Conservation (phyloP, 2,797 vertebrate species). For the Helostoma temminkii region DNA sequence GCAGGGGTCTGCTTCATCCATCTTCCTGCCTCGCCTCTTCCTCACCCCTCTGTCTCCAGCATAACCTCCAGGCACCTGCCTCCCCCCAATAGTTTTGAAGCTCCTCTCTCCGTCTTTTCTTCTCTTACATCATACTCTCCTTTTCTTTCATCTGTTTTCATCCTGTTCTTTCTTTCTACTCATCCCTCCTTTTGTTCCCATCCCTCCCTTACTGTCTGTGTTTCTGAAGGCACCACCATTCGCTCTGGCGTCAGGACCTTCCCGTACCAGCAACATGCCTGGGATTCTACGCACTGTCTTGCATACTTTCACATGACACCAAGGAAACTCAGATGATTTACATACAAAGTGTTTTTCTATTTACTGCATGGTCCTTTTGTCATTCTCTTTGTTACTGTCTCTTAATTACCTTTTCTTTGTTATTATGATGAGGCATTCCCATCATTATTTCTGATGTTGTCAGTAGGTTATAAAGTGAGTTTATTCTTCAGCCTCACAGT, state of each 20-base stretch:
- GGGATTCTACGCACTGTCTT: conserved; percentile 69
- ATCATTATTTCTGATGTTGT: conserved; percentile 43
- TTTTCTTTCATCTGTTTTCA: conserved; percentile 52
- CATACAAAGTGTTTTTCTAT: conserved; percentile 68
- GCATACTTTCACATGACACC: conserved; percentile 77
- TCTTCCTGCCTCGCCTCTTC: conserved; percentile 79
- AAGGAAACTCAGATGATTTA: conserved; percentile 71
- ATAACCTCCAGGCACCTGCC: conserved; percentile 74
- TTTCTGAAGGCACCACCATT: conserved; percentile 61
- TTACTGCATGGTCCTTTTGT: conserved; percentile 67
- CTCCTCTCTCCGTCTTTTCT: conserved; percentile 37
- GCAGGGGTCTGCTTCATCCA: conserved; percentile 86
- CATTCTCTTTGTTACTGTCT: conserved; percentile 46
- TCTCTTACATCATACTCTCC: conserved; percentile 35
- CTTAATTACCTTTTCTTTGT: conserved; percentile 67
- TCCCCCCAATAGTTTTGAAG: conserved; percentile 43
- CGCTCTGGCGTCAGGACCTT: conserved; percentile 69
- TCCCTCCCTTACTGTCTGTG: conserved; percentile 34
- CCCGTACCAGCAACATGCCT: conserved; percentile 68
- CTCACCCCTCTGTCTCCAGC: conserved; percentile 63
- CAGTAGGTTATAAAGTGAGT: conserved; percentile 50
- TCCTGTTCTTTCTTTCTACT: conserved; percentile 35
- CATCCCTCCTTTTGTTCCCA: conserved; percentile 48
- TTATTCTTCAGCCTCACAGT: conserved; percentile 7
- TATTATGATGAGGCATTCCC: conserved; percentile 53